Percentiles rank a stretch among this genome's conserved stretches.
Conservation (phyloP, 1,140 invertebrate species). For the Sarcophaga bullata region DNA sequence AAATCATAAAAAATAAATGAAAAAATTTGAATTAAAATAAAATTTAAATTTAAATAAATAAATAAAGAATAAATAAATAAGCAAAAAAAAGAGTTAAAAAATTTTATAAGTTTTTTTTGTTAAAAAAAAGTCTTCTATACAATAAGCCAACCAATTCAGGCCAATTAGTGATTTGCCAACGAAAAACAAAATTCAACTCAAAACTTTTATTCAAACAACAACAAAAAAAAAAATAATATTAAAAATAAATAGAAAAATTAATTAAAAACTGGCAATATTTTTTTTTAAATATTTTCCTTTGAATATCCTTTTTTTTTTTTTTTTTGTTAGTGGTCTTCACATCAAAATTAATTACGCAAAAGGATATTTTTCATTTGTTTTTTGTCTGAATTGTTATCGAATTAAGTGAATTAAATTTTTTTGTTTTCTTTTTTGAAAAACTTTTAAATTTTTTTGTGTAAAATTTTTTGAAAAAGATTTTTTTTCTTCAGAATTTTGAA, state of each 20-base stretch:
- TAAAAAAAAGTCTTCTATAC: background rate
- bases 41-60: background rate
- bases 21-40: constrained; percentile 6
- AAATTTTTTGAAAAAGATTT: too few species aligned
- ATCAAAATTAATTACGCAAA: background rate
- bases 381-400: too few species aligned
- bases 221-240: background rate
- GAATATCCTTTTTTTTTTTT: constrained; percentile 26
- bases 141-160: constrained; percentile 15
- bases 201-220: background rate
- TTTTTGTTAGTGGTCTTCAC: background rate
- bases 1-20: background rate
- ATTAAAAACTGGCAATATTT: constrained; percentile 26
- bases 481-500: too few species aligned
- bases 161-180: background rate
- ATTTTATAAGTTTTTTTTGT: background rate
- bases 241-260: background rate
- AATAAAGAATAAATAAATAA: constrained; percentile 1
- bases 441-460: too few species aligned
- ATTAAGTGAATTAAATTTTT: too few species aligned
- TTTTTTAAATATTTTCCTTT: too few species aligned
- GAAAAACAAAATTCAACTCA: constrained; percentile 14
- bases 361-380: constrained; percentile 6
- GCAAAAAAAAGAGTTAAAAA: background rate
- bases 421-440: too few species aligned